phyloP scores from a whole-genome alignment of 2,888 invertebrate genomes.

The Acronicta alni region DNA sequence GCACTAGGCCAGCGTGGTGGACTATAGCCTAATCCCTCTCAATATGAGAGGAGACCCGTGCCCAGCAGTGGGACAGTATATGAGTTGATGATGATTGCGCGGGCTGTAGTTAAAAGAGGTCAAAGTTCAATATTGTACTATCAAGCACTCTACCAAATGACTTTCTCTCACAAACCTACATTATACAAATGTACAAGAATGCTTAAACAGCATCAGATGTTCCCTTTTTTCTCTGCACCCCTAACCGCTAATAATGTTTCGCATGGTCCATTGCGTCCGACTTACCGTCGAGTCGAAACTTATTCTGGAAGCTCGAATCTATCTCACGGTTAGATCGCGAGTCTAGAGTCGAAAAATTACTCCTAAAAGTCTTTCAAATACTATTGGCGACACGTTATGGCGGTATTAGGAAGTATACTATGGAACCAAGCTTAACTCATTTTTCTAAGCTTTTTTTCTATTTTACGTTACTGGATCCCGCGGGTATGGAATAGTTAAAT shows the following conservation, averaged over 20 bases:
- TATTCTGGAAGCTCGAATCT: conserved; percentile 50
- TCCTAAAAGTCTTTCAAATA: no score
- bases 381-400: no score
- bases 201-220: conserved; percentile 36
- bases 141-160: conserved; percentile 35
- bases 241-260: conserved; percentile 64
- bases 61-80: no score
- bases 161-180: conserved; percentile 21
- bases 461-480: no score
- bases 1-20: no score
- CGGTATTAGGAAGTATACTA: no score
- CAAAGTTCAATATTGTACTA: conserved; percentile 5
- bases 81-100: no score
- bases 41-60: no score
- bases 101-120: neutral
- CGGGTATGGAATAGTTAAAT: no score
- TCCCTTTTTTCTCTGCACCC: conserved; percentile 56
- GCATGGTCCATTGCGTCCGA: conserved; percentile 59
- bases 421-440: no score
- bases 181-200: conserved; percentile 46
- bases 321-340: conserved; percentile 39
- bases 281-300: conserved; percentile 44
- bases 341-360: neutral
- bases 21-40: no score
- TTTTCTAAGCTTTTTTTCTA: no score